phyloP scores from a whole-genome alignment of 1,140 invertebrate genomes.

The Dendroctonus ponderosae region DNA sequence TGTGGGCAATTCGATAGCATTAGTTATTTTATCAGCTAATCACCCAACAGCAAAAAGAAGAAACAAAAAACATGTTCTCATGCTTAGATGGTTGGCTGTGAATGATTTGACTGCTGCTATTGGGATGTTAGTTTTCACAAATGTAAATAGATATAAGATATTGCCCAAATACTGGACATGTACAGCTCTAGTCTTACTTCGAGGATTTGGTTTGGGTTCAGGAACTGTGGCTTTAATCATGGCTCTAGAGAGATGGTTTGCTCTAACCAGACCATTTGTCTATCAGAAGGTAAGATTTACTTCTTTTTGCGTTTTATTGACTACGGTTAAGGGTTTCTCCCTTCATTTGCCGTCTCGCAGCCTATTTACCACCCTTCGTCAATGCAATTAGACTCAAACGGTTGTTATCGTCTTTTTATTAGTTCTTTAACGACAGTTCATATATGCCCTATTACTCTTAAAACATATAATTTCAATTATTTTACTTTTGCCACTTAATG shows the following conservation, averaged over 20 bases:
- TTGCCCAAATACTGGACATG: conserved; percentile 62
- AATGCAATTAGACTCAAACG: too few relatives aligned
- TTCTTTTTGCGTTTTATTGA: too few relatives aligned
- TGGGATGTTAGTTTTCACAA: conserved; percentile 60
- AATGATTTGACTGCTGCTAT: conserved; percentile 78
- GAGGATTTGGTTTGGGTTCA: conserved; percentile 80
- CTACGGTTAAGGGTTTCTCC: too few relatives aligned
- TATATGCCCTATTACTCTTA: too few relatives aligned
- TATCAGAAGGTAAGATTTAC: conserved; percentile 73
- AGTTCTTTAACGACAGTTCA: too few relatives aligned
- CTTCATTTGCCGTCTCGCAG: too few relatives aligned
- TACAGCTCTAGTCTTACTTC: conserved; percentile 67
- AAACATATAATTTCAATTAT: too few relatives aligned
- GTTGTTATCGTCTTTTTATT: too few relatives aligned
- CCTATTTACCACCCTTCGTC: too few relatives aligned
- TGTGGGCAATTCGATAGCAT: conserved; percentile 59
- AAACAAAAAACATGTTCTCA: conserved; percentile 76
- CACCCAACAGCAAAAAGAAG: conserved; percentile 59
- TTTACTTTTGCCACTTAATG: too few relatives aligned
- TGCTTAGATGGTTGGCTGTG: conserved; percentile 73
- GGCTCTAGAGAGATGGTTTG: conserved; percentile 82
- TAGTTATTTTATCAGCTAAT: conserved; percentile 55
- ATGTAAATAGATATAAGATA: conserved; percentile 59
- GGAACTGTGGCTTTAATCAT: conserved; percentile 84
- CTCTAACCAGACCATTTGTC: conserved; percentile 80